These are phyloP conservation scores for Solea senegalensis DNA, from an alignment of 2,113 vertebrate genomes.

Conservation along the genomic window DNA sequence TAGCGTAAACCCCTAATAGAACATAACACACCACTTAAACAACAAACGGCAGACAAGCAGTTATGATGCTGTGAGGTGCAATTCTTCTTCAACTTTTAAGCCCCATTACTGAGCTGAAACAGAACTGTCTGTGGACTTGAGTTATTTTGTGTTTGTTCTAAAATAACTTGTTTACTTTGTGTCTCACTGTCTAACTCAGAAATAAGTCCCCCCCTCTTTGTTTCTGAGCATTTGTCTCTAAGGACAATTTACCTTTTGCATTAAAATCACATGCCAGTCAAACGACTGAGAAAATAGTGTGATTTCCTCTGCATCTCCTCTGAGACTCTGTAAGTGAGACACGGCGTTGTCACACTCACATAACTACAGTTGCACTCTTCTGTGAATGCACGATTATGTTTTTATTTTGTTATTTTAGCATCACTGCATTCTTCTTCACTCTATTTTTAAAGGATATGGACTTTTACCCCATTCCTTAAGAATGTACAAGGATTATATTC, in stretches of 20 bases:
- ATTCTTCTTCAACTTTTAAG: slow-evolving; percentile 7
- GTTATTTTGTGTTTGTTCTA: no score
- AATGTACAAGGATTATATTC: not conserved
- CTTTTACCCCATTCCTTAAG: not conserved
- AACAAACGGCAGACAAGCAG: slow-evolving; percentile 21
- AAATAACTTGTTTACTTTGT: not conserved
- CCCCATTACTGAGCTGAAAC: not conserved
- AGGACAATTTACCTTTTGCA: not conserved
- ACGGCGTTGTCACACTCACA: not conserved
- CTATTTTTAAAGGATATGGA: not conserved
- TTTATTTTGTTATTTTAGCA: no score
- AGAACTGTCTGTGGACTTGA: not conserved
- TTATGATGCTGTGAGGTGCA: slow-evolving; percentile 16
- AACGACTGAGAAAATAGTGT: not conserved
- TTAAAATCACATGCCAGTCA: not conserved
- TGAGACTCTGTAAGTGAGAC: not conserved
- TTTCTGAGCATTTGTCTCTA: not conserved
- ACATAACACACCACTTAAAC: slow-evolving; percentile 40
- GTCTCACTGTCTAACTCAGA: not conserved
- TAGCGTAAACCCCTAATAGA: slow-evolving; percentile 51
- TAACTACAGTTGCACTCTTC: not conserved
- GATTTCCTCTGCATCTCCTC: not conserved
- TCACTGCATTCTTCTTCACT: not conserved
- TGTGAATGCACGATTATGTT: not conserved
- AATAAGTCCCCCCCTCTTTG: not conserved